These are phyloP conservation scores for Teinopalpus imperialis DNA, from an alignment of 2,888 invertebrate genomes.

Conservation along the genomic window DNA sequence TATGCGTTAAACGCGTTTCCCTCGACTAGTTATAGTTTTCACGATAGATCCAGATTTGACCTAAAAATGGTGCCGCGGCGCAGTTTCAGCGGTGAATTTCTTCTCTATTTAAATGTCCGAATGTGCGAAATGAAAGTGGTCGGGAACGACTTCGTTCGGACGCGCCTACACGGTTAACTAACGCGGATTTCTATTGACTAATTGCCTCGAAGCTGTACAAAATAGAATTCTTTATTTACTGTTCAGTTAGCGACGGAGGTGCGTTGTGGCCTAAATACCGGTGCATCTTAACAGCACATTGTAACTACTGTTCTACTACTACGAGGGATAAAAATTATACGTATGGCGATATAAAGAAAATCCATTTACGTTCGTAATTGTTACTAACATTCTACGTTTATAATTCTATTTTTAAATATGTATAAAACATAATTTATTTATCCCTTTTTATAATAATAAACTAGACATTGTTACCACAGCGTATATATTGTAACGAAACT, in stretches of 20 bases:
- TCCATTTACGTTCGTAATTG: constrained; percentile 23
- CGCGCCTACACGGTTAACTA: constrained; percentile 36
- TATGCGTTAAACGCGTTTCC: constrained; percentile 52
- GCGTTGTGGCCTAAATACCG: constrained; percentile 21
- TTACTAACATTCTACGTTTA: constrained; percentile 21
- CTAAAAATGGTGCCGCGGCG: constrained; percentile 28
- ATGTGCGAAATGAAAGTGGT: constrained; percentile 53
- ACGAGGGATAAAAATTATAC: constrained; percentile 13
- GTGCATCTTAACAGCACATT: constrained; percentile 15
- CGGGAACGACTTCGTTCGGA: constrained; percentile 36
- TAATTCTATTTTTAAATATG: constrained; percentile 8
- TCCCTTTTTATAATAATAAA: background rate
- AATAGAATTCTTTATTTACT: constrained; percentile 35
- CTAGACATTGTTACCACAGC: too few species aligned
- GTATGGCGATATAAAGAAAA: constrained; percentile 16
- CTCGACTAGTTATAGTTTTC: constrained; percentile 32
- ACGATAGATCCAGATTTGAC: constrained; percentile 28
- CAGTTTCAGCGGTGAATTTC: constrained; percentile 32
- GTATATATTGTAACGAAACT: too few species aligned
- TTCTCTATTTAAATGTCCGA: constrained; percentile 35
- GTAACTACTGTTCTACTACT: too few species aligned
- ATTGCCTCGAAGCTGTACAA: constrained; percentile 42
- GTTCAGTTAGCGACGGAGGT: constrained; percentile 7
- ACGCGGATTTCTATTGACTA: constrained; percentile 46
- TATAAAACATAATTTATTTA: background rate